Percentiles rank a stretch among this genome's conserved stretches.
Conservation (phyloP, 2,113 vertebrate species). For the Sturnus vulgaris region DNA sequence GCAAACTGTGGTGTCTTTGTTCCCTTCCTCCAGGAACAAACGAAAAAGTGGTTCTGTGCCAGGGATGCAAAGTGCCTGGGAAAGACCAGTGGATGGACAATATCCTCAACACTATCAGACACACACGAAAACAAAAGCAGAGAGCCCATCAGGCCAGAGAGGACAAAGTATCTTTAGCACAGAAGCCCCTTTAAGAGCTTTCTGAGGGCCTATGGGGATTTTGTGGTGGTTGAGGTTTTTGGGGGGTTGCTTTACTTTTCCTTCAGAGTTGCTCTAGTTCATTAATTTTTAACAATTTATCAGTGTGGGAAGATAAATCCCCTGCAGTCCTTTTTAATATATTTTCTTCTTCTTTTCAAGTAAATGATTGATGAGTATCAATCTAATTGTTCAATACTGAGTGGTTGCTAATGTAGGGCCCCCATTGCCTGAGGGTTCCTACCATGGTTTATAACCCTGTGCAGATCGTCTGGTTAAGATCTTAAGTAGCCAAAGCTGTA, state of each 20-base stretch:
- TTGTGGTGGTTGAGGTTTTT: neutral
- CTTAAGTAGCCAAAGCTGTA: conserved; percentile 50
- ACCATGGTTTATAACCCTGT: conserved; percentile 46
- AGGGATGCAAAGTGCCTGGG: neutral
- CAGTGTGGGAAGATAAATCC: conserved; percentile 71
- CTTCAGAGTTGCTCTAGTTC: conserved; percentile 63
- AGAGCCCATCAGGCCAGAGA: neutral
- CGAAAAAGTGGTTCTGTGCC: neutral
- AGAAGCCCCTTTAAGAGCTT: conserved; percentile 17
- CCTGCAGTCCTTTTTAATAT: conserved; percentile 69
- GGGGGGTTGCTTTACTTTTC: neutral
- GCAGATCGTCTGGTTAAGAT: conserved; percentile 30
- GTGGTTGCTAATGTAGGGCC: conserved; percentile 64
- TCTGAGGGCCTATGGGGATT: neutral
- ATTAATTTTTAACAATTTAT: conserved; percentile 74
- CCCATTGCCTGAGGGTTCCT: conserved; percentile 55
- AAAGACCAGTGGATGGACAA: neutral
- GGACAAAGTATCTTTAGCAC: neutral
- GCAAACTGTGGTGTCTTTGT: neutral
- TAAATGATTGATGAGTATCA: conserved; percentile 76
- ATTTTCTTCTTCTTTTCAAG: conserved; percentile 73
- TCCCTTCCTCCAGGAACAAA: neutral
- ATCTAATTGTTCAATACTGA: conserved; percentile 54
- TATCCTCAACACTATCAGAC: neutral
- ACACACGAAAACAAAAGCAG: neutral